Conservation (phyloP, 2,113 vertebrate species). For the Centropus bengalensis region DNA sequence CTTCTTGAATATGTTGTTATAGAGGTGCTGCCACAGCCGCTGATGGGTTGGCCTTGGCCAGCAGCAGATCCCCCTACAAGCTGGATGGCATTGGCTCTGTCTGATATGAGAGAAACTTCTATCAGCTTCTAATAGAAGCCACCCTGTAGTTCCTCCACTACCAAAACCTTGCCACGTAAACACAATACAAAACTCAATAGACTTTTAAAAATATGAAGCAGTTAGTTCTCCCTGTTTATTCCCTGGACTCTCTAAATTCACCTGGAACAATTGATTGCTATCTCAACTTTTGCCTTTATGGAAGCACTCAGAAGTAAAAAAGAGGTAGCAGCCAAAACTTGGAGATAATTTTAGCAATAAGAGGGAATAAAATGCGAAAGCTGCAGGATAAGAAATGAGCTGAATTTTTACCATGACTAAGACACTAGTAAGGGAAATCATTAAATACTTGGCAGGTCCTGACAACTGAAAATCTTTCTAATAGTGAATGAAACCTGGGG, state of each 20-base stretch:
- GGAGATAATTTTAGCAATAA: background rate
- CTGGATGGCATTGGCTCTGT: no score
- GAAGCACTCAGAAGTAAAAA: background rate
- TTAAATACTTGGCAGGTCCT: conserved; percentile 35
- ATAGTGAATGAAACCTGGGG: background rate
- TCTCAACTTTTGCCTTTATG: background rate
- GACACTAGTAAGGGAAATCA: conserved; percentile 17
- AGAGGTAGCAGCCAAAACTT: background rate
- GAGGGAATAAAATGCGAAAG: conserved; percentile 12
- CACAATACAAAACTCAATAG: background rate
- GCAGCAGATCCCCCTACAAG: no score
- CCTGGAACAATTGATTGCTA: background rate
- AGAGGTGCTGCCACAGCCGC: no score
- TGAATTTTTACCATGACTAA: conserved; percentile 23
- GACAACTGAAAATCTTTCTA: conserved; percentile 2
- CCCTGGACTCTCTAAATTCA: background rate
- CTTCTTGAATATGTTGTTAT: background rate
- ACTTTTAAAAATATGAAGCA: background rate
- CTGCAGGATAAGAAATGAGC: background rate
- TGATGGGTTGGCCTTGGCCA: no score
- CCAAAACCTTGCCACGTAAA: background rate
- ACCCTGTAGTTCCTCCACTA: background rate
- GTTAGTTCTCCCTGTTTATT: background rate
- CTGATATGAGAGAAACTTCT: no score
- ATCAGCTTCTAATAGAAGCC: background rate